phyloP scores from a whole-genome alignment of 2,888 invertebrate genomes.

The Dioctria linearis region DNA sequence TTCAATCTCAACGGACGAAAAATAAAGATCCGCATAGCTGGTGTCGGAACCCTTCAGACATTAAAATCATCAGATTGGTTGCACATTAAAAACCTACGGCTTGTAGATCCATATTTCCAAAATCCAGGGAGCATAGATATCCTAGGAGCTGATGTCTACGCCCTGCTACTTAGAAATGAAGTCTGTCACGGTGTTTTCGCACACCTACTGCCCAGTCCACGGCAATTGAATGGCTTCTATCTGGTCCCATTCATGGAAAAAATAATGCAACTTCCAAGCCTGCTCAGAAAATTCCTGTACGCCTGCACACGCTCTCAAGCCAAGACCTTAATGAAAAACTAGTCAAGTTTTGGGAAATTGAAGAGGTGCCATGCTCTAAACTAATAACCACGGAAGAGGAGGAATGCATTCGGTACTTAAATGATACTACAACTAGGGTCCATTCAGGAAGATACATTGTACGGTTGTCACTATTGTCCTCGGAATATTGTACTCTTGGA shows the following conservation, averaged over 20 bases:
- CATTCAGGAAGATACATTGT: no score
- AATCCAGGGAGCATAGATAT: not conserved
- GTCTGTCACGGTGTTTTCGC: no score
- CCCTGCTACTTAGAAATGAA: not conserved
- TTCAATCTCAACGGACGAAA: not conserved
- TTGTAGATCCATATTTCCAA: not conserved
- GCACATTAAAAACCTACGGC: not conserved
- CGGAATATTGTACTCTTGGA: not conserved
- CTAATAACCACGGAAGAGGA: no score
- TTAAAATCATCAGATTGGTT: no score
- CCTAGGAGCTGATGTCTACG: not conserved
- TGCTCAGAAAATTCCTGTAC: no score
- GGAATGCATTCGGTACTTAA: no score
- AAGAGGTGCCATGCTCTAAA: not conserved
- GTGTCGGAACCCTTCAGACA: not conserved
- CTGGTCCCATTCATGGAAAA: not conserved
- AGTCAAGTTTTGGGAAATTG: slow-evolving; percentile 1
- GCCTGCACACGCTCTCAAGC: no score
- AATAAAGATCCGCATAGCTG: not conserved
- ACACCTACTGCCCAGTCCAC: not conserved
- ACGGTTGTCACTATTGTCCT: no score
- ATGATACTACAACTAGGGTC: no score
- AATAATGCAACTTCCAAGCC: no score
- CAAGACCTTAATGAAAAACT: not conserved
- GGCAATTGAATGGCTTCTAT: not conserved